A percentile compares a stretch with the other conserved stretches of the same genome.
These are phyloP conservation scores for Aspidiotus rigidus DNA, from an alignment of 2,888 invertebrate genomes.

Conservation along the genomic window DNA sequence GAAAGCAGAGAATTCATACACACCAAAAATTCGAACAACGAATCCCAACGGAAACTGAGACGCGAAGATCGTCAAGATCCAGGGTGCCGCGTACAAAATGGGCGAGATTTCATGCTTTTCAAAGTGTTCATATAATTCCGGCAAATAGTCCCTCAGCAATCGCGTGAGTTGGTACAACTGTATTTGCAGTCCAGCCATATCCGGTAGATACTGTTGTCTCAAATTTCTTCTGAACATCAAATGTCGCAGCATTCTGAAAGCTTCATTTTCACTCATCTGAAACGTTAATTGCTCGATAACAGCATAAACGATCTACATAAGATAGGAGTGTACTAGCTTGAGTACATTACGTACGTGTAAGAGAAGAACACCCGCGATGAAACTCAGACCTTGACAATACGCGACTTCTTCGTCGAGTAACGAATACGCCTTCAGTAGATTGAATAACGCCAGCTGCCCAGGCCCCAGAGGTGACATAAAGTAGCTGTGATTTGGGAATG, in stretches of 20 bases:
- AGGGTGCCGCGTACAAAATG: conserved; percentile 90
- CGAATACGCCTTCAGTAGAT: conserved; percentile 91
- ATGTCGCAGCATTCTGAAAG: conserved; percentile 77
- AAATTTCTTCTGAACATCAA: conserved; percentile 84
- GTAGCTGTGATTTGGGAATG: conserved; percentile 90
- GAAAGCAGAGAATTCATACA: conserved; percentile 40
- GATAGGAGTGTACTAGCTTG: background rate
- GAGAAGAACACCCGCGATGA: conserved; percentile 85
- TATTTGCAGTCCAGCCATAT: conserved; percentile 87
- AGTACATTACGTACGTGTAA: conserved; percentile 65
- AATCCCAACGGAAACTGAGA: conserved; percentile 94
- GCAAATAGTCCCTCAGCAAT: conserved; percentile 75
- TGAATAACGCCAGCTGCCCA: conserved; percentile 87
- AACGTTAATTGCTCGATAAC: conserved; percentile 35
- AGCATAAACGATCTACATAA: background rate
- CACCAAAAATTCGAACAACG: conserved; percentile 86
- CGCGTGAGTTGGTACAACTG: conserved; percentile 89
- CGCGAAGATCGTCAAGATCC: conserved; percentile 91
- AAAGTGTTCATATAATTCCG: conserved; percentile 77
- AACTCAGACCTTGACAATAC: conserved; percentile 93
- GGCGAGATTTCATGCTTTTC: conserved; percentile 84
- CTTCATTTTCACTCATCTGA: conserved; percentile 88
- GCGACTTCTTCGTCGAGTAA: conserved; percentile 87
- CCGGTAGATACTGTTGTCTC: conserved; percentile 81
- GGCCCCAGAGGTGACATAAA: conserved; percentile 85